Conservation (phyloP, 2,797 vertebrate genomes). For the Hirundo rustica region DNA sequence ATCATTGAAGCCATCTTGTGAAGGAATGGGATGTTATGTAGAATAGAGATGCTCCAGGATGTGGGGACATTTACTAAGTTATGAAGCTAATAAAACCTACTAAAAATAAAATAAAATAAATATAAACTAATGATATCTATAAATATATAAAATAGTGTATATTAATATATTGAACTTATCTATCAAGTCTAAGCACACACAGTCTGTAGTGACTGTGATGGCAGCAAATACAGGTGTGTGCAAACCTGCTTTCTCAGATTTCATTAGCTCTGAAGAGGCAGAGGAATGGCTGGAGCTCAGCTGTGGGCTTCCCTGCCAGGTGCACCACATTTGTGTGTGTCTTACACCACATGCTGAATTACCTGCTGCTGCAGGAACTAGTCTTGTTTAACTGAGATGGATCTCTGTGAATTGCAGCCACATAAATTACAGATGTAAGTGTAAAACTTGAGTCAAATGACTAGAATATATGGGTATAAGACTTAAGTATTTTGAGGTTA, state of each 20-base stretch:
- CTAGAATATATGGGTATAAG: neutral
- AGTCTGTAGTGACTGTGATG: neutral
- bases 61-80: neutral
- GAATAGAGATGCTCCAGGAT: neutral
- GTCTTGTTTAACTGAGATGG: neutral
- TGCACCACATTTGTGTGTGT: neutral
- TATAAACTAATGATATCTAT: neutral
- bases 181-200: neutral
- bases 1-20: slow-evolving; percentile 83
- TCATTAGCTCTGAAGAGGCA: neutral
- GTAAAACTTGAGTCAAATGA: neutral
- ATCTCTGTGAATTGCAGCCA: neutral
- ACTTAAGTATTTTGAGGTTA: neutral
- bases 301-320: neutral
- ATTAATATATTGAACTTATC: neutral
- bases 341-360: neutral
- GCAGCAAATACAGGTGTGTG: neutral
- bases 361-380: neutral
- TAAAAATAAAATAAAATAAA: neutral
- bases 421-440: neutral
- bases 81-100: neutral
- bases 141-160: neutral
- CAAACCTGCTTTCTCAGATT: neutral
- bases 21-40: slow-evolving; percentile 71
- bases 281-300: neutral